Conservation (phyloP, 2,888 invertebrate species). For the Lithophane leautieri region DNA sequence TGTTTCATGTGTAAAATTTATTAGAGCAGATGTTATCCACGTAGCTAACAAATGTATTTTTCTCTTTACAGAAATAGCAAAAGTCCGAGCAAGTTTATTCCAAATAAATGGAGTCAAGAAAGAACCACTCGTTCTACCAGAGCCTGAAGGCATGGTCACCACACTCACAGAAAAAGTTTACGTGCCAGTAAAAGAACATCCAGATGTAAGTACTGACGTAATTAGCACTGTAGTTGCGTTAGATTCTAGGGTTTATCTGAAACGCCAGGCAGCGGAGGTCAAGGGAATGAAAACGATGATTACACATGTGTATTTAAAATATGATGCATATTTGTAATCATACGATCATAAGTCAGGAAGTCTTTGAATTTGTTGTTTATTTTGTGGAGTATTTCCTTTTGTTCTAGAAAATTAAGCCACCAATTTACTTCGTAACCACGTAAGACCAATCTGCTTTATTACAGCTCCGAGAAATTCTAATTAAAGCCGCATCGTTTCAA, state of each 20-base stretch:
- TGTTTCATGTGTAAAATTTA: conserved; percentile 78
- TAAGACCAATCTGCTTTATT: conserved; percentile 58
- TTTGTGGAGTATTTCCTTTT: conserved; percentile 30
- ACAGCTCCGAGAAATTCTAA: conserved; percentile 58
- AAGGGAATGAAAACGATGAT: conserved; percentile 52
- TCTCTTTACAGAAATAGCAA: conserved; percentile 97
- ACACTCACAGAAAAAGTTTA: conserved; percentile 99
- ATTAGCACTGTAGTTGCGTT: conserved; percentile 34
- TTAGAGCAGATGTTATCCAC: conserved; percentile 72
- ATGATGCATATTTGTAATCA: conserved; percentile 29
- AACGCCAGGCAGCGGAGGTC: conserved; percentile 39
- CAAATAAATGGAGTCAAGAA: conserved; percentile 99
- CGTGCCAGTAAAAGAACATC: conserved; percentile 99
- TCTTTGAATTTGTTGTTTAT: background rate
- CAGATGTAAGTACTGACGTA: conserved; percentile 96
- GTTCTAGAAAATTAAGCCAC: conserved; percentile 49
- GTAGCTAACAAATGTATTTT: conserved; percentile 64
- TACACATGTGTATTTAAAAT: conserved; percentile 31
- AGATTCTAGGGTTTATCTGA: conserved; percentile 50
- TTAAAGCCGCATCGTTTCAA: conserved; percentile 55
- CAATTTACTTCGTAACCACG: conserved; percentile 47
- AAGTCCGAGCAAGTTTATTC: conserved; percentile 99
- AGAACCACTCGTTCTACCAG: conserved; percentile 97
- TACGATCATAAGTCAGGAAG: conserved; percentile 16
- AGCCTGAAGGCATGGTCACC: conserved; percentile 96